Percentiles rank a stretch among this genome's conserved stretches.
Conservation (phyloP, 2,888 invertebrate genomes). For the Dorcus parallelipipedus region DNA sequence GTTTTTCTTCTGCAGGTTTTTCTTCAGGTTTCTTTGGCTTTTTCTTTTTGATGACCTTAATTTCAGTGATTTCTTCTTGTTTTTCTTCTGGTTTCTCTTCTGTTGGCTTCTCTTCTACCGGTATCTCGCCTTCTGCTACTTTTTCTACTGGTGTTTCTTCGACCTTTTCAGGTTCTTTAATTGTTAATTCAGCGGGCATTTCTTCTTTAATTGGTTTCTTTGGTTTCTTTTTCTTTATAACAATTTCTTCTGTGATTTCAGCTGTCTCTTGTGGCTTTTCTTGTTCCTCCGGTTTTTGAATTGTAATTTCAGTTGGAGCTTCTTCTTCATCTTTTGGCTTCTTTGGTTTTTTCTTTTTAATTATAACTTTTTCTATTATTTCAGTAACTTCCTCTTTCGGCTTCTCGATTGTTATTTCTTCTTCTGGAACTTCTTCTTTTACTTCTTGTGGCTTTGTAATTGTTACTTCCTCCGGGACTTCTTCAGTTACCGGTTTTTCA, state of each 20-base stretch:
- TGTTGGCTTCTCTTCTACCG: constrained; percentile 6
- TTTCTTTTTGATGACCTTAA: constrained; percentile 38
- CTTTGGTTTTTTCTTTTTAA: constrained; percentile 45
- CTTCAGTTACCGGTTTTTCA: constrained; percentile 28
- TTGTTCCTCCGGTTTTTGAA: constrained; percentile 37
- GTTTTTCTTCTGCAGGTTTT: constrained; percentile 25
- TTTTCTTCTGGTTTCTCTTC: constrained; percentile 11
- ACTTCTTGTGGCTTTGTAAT: constrained; percentile 42
- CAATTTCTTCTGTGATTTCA: constrained; percentile 35
- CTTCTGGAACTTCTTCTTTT: constrained; percentile 37
- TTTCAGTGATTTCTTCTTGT: constrained; percentile 32
- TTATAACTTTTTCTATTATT: constrained; percentile 30
- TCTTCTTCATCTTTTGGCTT: constrained; percentile 33
- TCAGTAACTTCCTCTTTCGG: constrained; percentile 29
- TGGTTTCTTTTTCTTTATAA: constrained; percentile 40
- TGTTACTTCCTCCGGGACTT: constrained; percentile 23
- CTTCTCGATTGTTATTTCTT: constrained; percentile 27
- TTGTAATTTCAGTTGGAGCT: constrained; percentile 22
- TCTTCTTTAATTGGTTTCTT: constrained; percentile 19
- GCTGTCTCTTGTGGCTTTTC: constrained; percentile 38
- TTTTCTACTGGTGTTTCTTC: constrained; percentile 34
- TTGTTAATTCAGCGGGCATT: constrained; percentile 10
- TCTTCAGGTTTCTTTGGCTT: constrained; percentile 35
- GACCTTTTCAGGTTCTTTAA: constrained; percentile 13
- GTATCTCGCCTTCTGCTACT: constrained; percentile 25